Base-by-base conservation (phyloP, 2,888 invertebrate genomes). In the Trissoscelio sp. region DNA sequence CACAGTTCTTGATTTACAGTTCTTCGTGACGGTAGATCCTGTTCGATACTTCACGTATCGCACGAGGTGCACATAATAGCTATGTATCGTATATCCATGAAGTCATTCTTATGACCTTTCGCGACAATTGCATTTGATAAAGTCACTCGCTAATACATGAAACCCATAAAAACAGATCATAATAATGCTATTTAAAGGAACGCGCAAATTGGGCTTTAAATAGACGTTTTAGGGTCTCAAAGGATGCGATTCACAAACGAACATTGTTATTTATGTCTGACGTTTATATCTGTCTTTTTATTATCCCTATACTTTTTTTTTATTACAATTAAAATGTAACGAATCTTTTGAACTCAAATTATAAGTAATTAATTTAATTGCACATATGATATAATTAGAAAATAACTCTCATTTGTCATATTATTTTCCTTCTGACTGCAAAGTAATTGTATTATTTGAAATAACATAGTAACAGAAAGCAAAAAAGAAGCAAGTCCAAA, bases 11-110 rank as follows among this genome's bases (percentile, higher is more conserved):
- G 87, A 87, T 88, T 88, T 88, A 88, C 84, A 79, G 84, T 83
- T 22, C 83, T 48, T 80, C 86, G 84, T 86, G 84, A 86, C 85
- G 82, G 62, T 82, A 85, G 87, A 88, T 85, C 82, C 81, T 75
- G 82, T 82, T 83, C 83, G 86, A 87, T 87, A 87, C 85, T 87
- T 87, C 82, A 83, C 79, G 84, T 85, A 87, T 85, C 84, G 84
- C 85, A 85, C 79, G 81, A 83, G 82, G 64, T 78, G 79, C 84
- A 85, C 83, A 84, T 83, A 78, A 70, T 64, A 66, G 72, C 72
- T 57, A 53, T 74, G 70, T 77, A 60, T 72, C 77, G 85, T 83
- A 85, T 87, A 84, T 79, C 78, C 78, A 62, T 74, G 72, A 22
- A 81, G 83, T 84, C 84, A 82, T 81, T 82, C 74, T 14, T 69